phyloP scores from a whole-genome alignment of 2,888 invertebrate genomes.

The Onchidella celtica region DNA sequence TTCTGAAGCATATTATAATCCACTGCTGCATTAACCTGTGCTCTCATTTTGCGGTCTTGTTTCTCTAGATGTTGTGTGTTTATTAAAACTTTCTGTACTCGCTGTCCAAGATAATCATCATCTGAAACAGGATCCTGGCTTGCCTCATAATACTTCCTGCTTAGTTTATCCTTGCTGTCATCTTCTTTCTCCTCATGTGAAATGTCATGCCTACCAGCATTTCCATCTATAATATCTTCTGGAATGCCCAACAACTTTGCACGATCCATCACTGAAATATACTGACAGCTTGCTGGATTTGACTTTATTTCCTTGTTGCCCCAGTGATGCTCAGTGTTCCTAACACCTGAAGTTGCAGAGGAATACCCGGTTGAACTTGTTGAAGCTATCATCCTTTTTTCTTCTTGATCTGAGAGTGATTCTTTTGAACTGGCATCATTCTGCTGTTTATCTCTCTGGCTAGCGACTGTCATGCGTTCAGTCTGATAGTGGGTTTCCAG shows the following conservation, averaged over 20 bases:
- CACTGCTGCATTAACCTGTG: conserved; percentile 20
- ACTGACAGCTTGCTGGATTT: neutral
- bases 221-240: conserved; percentile 12
- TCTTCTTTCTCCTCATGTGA: neutral
- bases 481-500: neutral
- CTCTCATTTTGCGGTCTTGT: neutral
- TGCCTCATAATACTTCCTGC: neutral
- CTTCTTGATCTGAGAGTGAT: neutral
- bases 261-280: conserved; percentile 15
- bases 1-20: conserved; percentile 59
- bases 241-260: conserved; percentile 20
- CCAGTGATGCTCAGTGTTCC: neutral
- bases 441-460: neutral
- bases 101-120: conserved; percentile 20
- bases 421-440: neutral
- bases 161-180: conserved; percentile 2
- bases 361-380: conserved; percentile 15
- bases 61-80: conserved; percentile 36
- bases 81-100: conserved; percentile 33
- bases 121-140: neutral
- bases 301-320: neutral
- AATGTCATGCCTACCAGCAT: no score
- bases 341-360: neutral
- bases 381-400: neutral
- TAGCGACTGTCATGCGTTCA: neutral